These are phyloP conservation scores for Achroia grisella DNA, from an alignment of 1,140 invertebrate species.

Conservation along the genomic window DNA sequence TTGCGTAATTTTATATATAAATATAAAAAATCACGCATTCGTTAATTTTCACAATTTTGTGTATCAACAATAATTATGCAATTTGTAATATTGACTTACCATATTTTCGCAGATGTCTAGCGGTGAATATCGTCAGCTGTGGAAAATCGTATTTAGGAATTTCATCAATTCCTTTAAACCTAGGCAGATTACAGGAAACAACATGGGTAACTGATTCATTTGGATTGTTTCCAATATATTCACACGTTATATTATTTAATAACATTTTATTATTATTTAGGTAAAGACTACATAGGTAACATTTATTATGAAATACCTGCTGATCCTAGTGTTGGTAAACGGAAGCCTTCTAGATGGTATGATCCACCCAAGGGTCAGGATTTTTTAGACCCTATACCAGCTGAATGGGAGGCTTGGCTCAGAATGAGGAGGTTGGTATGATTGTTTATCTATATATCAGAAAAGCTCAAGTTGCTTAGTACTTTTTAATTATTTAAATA, in stretches of 20 bases:
- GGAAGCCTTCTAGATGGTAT: conserved; percentile 81
- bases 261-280: conserved; percentile 51
- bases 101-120: conserved; percentile 39
- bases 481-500: too few species aligned
- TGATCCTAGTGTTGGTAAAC: conserved; percentile 74
- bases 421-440: conserved; percentile 76
- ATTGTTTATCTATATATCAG: conserved; percentile 5
- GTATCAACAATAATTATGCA: too few species aligned
- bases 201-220: conserved; percentile 35
- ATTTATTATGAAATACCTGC: conserved; percentile 86
- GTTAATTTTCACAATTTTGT: too few species aligned
- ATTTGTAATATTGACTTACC: too few species aligned
- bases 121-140: conserved; percentile 42
- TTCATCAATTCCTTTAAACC: conserved; percentile 59
- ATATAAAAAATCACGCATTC: too few species aligned
- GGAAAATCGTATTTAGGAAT: conserved; percentile 48
- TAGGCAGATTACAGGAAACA: conserved; percentile 37
- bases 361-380: conserved; percentile 76
- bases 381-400: conserved; percentile 82
- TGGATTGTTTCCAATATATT: background rate
- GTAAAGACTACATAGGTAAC: conserved; percentile 86
- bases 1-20: too few species aligned
- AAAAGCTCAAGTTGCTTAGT: too few species aligned
- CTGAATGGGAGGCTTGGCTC: conserved; percentile 91
- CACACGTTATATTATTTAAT: conserved; percentile 5